Evolutionary conservation across 2,113 vertebrate species (phyloP).

Genomic region (Sebastes schlegelii): DNA sequence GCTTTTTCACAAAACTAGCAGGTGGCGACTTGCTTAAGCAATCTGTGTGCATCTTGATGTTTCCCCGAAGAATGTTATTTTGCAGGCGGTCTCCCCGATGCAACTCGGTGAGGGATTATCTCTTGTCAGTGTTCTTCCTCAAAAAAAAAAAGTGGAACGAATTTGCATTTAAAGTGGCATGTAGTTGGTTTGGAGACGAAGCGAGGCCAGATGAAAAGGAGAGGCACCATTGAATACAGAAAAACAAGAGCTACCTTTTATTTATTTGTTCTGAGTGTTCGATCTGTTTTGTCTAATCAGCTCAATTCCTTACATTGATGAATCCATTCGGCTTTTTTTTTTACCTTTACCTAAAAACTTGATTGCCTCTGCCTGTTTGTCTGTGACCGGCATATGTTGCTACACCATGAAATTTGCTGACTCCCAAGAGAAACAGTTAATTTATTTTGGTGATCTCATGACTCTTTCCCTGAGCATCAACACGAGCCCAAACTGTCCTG

Average conservation of each 20-base stretch:
- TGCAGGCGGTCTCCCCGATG: slow-evolving; percentile 57
- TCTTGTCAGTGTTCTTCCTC: slow-evolving; percentile 71
- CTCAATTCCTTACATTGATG: slow-evolving; percentile 29
- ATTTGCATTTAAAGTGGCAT: slow-evolving; percentile 85
- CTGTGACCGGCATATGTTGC: slow-evolving; percentile 17
- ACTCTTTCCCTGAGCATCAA: slow-evolving; percentile 24
- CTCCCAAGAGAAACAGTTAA: background rate
- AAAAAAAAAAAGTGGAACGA: slow-evolving; percentile 41
- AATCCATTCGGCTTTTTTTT: slow-evolving; percentile 16
- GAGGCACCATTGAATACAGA: slow-evolving; percentile 64
- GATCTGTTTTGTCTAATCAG: slow-evolving; percentile 55
- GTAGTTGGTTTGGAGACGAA: slow-evolving; percentile 62
- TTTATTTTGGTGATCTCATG: slow-evolving; percentile 27
- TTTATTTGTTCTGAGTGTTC: slow-evolving; percentile 65
- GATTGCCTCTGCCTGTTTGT: slow-evolving; percentile 21
- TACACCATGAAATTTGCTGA: slow-evolving; percentile 23
- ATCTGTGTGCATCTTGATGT: slow-evolving; percentile 66
- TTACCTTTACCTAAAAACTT: slow-evolving; percentile 21
- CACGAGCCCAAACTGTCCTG: background rate
- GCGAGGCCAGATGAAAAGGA: slow-evolving; percentile 60
- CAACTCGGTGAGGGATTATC: slow-evolving; percentile 77
- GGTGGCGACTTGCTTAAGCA: slow-evolving; percentile 72
- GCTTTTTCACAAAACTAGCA: slow-evolving; percentile 71
- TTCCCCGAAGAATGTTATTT: slow-evolving; percentile 73
- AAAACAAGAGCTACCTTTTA: slow-evolving; percentile 57